Conservation (phyloP, 2,113 vertebrate genomes). For the Rynchops niger region DNA sequence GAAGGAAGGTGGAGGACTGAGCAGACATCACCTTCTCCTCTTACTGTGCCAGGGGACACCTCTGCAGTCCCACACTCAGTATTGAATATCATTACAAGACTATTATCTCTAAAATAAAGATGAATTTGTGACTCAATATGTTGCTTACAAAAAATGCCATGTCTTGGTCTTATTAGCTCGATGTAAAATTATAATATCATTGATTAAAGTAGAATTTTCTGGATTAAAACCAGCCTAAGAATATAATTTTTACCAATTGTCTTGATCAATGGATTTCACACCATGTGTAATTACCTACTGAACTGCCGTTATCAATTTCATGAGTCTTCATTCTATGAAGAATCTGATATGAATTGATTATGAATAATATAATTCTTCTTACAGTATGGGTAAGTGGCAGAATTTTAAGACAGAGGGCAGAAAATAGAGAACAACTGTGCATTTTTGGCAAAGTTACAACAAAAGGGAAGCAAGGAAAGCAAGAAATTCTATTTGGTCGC, state of each 20-base stretch:
- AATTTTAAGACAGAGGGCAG: neutral
- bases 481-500: neutral
- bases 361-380: neutral
- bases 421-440: neutral
- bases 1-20: neutral
- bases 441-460: neutral
- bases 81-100: neutral
- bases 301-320: neutral
- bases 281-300: neutral
- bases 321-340: neutral
- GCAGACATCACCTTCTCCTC: neutral
- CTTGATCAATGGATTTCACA: neutral
- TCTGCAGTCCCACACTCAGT: neutral
- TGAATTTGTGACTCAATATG: neutral
- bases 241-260: neutral
- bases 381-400: neutral
- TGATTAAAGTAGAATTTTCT: neutral
- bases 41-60: neutral
- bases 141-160: neutral
- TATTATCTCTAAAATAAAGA: neutral
- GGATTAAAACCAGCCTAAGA: neutral
- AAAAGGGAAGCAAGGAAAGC: neutral
- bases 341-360: neutral
- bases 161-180: neutral
- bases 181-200: neutral